Percentiles rank a stretch among this genome's conserved stretches.
These are phyloP conservation scores for Pogonocherus hispidulus DNA, from an alignment of 2,888 invertebrate genomes.

Conservation along the genomic window DNA sequence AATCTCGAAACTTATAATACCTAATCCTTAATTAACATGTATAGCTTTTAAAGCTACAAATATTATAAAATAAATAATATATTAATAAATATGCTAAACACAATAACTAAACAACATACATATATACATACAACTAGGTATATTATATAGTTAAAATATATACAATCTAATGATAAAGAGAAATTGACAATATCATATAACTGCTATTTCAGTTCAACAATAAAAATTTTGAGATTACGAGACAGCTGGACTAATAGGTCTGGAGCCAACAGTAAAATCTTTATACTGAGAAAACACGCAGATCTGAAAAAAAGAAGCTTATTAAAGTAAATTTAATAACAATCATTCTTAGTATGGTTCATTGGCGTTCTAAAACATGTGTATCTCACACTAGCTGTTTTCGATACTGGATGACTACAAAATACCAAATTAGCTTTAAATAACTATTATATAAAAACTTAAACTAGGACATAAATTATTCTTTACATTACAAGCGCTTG, in stretches of 20 bases:
- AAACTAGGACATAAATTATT: no score
- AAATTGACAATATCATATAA: conserved; percentile 41
- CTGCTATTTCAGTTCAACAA: conserved; percentile 11
- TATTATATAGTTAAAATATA: conserved; percentile 32
- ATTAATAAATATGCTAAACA: conserved; percentile 28
- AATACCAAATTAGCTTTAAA: no score
- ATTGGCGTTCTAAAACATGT: no score
- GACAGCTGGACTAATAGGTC: conserved; percentile 76
- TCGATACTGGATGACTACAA: no score
- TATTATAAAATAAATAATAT: conserved; percentile 1
- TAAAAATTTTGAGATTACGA: conserved; percentile 40
- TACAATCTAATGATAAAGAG: conserved; percentile 28
- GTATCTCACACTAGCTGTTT: no score
- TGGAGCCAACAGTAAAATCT: conserved; percentile 90
- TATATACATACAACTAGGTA: conserved; percentile 29
- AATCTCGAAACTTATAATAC: neutral
- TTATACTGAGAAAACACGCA: conserved; percentile 95
- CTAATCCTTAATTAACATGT: neutral
- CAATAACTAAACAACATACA: conserved; percentile 27
- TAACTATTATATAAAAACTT: no score
- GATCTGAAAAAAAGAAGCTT: conserved; percentile 79
- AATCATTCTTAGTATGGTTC: no score
- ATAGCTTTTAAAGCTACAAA: neutral
- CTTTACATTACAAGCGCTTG: no score
- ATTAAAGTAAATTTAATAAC: no score